phyloP scores from a whole-genome alignment of 2,113 vertebrate species.

The Corythaeola cristata region DNA sequence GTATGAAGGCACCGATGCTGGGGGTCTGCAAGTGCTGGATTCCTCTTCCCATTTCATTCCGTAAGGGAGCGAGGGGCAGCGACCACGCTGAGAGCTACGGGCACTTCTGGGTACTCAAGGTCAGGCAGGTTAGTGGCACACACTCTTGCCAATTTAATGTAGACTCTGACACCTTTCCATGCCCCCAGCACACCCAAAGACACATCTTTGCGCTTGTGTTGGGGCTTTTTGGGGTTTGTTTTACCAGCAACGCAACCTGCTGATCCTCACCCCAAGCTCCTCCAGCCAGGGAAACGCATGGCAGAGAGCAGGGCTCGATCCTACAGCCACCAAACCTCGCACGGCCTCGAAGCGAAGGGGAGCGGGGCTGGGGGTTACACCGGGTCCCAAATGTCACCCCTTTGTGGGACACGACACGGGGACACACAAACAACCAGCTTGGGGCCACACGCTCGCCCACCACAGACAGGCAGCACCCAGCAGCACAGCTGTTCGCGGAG shows the following conservation, averaged over 20 bases:
- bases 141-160: not conserved
- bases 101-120: not conserved
- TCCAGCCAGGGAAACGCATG: not conserved
- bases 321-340: not conserved
- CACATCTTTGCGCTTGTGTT: not conserved
- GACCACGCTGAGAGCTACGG: not conserved
- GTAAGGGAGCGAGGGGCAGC: not conserved
- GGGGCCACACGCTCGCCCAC: fast-evolving
- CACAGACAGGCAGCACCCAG: not conserved
- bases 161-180: not conserved
- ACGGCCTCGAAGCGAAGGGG: fast-evolving
- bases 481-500: not conserved
- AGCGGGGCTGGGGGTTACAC: not conserved
- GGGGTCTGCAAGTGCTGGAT: not conserved
- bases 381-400: not conserved
- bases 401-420: not conserved
- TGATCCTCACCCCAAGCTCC: not conserved
- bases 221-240: not conserved
- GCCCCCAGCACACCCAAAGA: not conserved
- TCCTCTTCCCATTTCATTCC: not conserved
- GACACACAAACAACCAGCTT: not conserved
- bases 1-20: not conserved
- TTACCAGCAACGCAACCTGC: not conserved
- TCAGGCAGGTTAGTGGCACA: not conserved
- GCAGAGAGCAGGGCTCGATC: not conserved